Conservation (phyloP, 2,888 invertebrate species). For the Psylliodes chrysocephalus region DNA sequence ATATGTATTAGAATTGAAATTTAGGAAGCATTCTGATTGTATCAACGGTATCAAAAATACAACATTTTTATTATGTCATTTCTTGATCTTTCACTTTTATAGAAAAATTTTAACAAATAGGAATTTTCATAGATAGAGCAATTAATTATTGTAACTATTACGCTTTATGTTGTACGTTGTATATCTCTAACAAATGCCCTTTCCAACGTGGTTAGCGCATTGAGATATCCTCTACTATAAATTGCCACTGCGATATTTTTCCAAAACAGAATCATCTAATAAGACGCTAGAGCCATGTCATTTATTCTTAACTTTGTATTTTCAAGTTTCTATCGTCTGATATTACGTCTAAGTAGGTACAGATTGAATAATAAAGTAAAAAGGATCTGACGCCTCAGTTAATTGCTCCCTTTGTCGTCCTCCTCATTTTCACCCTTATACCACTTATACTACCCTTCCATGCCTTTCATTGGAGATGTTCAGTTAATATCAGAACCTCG, state of each 20-base stretch:
- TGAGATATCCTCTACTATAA: too few species aligned
- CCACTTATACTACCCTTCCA: constrained; percentile 1
- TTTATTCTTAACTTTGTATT: constrained; percentile 10
- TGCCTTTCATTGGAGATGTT: constrained; percentile 22
- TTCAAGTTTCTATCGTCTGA: not conserved
- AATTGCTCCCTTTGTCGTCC: constrained; percentile 24
- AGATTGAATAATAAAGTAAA: constrained; percentile 18
- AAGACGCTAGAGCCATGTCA: not conserved
- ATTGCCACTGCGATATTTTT: constrained; percentile 5
- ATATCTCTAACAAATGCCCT: too few species aligned
- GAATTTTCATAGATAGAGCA: too few species aligned
- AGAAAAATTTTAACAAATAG: too few species aligned
- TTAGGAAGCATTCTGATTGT: too few species aligned
- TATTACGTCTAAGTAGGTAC: constrained; percentile 13
- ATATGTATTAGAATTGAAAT: too few species aligned
- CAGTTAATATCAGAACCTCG: constrained; percentile 22
- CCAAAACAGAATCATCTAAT: not conserved
- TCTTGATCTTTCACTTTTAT: too few species aligned
- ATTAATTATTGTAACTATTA: too few species aligned
- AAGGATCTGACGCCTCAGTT: constrained; percentile 16
- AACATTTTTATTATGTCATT: too few species aligned
- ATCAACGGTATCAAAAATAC: too few species aligned
- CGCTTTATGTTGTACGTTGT: too few species aligned
- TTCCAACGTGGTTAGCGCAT: too few species aligned
- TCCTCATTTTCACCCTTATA: constrained; percentile 11